Evolutionary conservation across 2,888 invertebrate species (phyloP).

Genomic region (Phyllotreta cruciferae): DNA sequence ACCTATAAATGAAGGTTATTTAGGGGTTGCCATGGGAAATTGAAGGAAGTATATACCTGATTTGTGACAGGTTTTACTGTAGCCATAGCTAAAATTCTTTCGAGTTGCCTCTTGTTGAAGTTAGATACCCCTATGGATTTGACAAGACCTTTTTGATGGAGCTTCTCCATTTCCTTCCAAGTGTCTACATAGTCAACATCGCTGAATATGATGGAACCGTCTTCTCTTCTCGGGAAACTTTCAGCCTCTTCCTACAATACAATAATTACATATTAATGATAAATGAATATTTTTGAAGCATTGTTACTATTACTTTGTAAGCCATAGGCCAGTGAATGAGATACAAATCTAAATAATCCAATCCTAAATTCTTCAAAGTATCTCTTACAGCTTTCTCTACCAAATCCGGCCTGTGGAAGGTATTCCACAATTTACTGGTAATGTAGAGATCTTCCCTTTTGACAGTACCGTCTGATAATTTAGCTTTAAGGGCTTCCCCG

Average conservation of each 20-base stretch:
- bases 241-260: conserved; percentile 54
- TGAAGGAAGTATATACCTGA: conserved; percentile 38
- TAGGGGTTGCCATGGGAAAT: neutral
- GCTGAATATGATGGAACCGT: conserved; percentile 57
- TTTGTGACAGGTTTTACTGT: conserved; percentile 68
- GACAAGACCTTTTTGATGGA: conserved; percentile 72
- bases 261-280: conserved; percentile 11
- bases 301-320: conserved; percentile 68
- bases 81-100: conserved; percentile 70
- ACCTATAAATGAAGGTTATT: conserved; percentile 62
- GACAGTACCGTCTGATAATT: conserved; percentile 70
- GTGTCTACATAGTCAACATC: conserved; percentile 79
- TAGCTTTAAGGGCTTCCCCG: conserved; percentile 68
- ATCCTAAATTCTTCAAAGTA: conserved; percentile 74
- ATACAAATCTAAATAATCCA: conserved; percentile 86
- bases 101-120: conserved; percentile 81
- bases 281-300: too few relatives aligned
- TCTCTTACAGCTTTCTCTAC: conserved; percentile 74
- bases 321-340: conserved; percentile 93
- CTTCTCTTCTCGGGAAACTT: conserved; percentile 46
- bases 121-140: conserved; percentile 87
- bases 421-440: conserved; percentile 79
- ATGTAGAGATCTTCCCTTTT: conserved; percentile 76
- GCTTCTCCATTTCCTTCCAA: conserved; percentile 80
- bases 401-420: conserved; percentile 79